Evolutionary conservation across 2,113 vertebrate genomes (phyloP), one percentile per base, ranked within the genome.

Genomic region (Ictalurus punctatus): DNA sequence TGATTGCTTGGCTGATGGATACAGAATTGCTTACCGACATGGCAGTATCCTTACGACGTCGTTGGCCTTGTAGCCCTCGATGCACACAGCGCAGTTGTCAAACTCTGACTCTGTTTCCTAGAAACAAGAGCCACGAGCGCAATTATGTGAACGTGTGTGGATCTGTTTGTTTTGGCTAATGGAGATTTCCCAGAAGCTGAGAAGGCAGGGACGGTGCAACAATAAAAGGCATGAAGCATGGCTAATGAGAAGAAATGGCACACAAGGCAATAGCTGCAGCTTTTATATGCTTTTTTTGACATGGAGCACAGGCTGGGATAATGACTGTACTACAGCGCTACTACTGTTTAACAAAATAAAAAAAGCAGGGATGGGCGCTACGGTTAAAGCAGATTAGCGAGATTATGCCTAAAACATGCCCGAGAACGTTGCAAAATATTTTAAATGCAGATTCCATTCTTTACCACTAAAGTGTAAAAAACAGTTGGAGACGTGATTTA

Each of bases 21-120:
- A 44, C 34, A 59, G 21, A 9, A 58, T 30, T 34, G 54, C 40
- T 89, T 93, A 99, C 98, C 97, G 96, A 95, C 98, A 99, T 8
- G 98, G 98, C 91, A 99, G 93, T 93, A 98, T 97, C 94, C 98
- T 95, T 12, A 99, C 97, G 56, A 99, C 96, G 52, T 99, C 98
- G 79, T 97, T 98, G 58, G 97, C 96, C 90, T 97, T 99, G 93
- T 99, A 99, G 79, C 97, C 97, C 95, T 99, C 98, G 48, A 99
- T 99, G 91, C 98, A 99, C 90, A 99, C 98, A 1, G 98, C 98
- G 87, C 98, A 99, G 96, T 98, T 99, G 95, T 99, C 98, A 94
- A 98, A 99, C 92, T 99, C 98, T 0, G 96, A 94, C 92, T 99
- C 98, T 0, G 96, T 99, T 95, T 99, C 98, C 98, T 99, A 92